Evolutionary conservation across 1,140 invertebrate genomes (phyloP).

Genomic region (Acromyrmex echinatior): DNA sequence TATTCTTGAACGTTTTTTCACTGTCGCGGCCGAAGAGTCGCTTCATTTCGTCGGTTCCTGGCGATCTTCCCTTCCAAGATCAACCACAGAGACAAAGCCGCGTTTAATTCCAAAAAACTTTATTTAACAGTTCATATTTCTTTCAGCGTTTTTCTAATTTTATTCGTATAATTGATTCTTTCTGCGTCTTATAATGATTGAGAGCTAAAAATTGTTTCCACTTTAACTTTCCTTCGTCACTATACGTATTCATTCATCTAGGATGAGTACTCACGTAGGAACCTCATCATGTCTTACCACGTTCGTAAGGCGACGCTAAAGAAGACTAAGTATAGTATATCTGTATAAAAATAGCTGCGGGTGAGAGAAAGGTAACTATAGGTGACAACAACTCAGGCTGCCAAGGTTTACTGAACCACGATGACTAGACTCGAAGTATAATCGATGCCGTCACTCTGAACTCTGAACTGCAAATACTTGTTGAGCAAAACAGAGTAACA

Average conservation of each 20-base stretch:
- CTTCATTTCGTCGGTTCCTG: constrained; percentile 11
- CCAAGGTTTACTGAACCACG: constrained; percentile 62
- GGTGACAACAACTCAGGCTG: constrained; percentile 44
- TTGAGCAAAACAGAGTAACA: background rate
- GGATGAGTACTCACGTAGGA: background rate
- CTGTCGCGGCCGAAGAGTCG: background rate
- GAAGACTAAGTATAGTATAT: constrained; percentile 49
- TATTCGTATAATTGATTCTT: background rate
- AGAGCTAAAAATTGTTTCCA: background rate
- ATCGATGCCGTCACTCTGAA: constrained; percentile 16
- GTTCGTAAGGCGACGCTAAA: constrained; percentile 29
- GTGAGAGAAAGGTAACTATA: constrained; percentile 28
- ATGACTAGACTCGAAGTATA: constrained; percentile 24
- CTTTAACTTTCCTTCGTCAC: background rate
- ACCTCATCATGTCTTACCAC: background rate
- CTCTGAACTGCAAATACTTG: background rate
- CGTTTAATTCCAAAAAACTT: background rate
- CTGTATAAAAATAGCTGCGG: constrained; percentile 35
- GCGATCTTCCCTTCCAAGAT: background rate
- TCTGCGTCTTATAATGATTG: background rate
- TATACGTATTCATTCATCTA: background rate
- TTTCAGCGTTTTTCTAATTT: background rate
- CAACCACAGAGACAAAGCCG: background rate
- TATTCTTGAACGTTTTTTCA: constrained; percentile 33
- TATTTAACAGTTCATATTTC: background rate